A percentile compares a stretch with the other conserved stretches of the same genome.
Evolutionary conservation across 2,797 vertebrate genomes (phyloP).

Genomic region (Peromyscus attwateri): DNA sequence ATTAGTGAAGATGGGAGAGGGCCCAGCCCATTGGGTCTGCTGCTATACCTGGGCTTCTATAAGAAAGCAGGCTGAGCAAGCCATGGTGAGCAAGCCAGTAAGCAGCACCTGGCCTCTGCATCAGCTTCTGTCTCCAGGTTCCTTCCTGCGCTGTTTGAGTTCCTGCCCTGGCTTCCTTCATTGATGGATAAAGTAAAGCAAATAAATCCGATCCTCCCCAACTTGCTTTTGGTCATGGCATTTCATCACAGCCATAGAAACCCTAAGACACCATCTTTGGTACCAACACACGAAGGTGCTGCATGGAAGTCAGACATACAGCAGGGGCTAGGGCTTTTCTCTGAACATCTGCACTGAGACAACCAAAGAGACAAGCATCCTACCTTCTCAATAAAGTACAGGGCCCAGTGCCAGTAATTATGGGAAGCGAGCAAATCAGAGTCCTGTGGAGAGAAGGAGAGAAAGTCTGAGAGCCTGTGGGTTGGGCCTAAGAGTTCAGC

Average conservation of each 20-base stretch:
- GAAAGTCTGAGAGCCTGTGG: rapidly evolving
- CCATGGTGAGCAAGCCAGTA: background rate
- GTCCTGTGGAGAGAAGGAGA: constrained; percentile 85
- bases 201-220: background rate
- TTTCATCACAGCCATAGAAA: background rate
- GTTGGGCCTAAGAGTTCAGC: background rate
- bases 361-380: background rate
- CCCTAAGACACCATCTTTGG: rapidly evolving
- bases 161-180: background rate
- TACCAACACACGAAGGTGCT: rapidly evolving
- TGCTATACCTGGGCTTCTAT: background rate
- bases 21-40: background rate
- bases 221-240: background rate
- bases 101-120: background rate
- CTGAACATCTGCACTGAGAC: rapidly evolving
- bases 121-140: background rate
- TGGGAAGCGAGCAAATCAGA: constrained; percentile 94
- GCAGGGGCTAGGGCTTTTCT: rapidly evolving
- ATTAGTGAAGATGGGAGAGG: background rate
- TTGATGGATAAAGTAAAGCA: background rate
- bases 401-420: constrained; percentile 98
- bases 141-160: background rate
- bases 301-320: rapidly evolving
- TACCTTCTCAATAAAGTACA: constrained; percentile 97
- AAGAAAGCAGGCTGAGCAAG: background rate